Conservation (phyloP, 1,140 invertebrate genomes). For the Neuroterus valhalla region DNA sequence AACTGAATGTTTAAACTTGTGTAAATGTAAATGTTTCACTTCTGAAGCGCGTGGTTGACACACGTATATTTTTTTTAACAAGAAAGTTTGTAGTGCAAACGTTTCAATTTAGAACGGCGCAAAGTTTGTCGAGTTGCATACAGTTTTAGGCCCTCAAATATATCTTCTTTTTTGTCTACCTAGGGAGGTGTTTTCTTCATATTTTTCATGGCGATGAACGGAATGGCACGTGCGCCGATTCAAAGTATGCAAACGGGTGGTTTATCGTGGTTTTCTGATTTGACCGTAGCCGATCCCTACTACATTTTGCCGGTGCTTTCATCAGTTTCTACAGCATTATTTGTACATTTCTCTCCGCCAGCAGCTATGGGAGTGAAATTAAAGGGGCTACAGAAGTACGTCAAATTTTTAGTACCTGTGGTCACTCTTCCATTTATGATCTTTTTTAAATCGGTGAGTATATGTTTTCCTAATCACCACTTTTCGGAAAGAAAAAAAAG, state of each 20-base stretch:
- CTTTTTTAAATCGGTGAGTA: constrained; percentile 89
- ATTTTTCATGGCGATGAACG: constrained; percentile 88
- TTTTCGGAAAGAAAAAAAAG: constrained; percentile 7
- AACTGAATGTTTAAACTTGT: too few relatives aligned
- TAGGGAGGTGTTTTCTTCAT: constrained; percentile 93
- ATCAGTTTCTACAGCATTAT: constrained; percentile 82
- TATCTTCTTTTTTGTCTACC: constrained; percentile 45
- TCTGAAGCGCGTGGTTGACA: too few relatives aligned
- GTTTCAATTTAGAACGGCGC: too few relatives aligned
- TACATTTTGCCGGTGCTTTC: constrained; percentile 92
- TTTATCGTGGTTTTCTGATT: constrained; percentile 93
- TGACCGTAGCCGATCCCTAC: constrained; percentile 92
- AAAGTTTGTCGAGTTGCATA: too few relatives aligned
- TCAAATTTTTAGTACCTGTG: constrained; percentile 88
- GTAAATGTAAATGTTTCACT: too few relatives aligned
- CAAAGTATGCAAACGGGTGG: constrained; percentile 93
- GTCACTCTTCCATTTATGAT: constrained; percentile 90
- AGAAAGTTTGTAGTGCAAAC: too few relatives aligned
- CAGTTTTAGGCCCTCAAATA: not conserved
- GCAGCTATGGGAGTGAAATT: constrained; percentile 72
- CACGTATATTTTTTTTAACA: too few relatives aligned
- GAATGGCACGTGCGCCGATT: constrained; percentile 91
- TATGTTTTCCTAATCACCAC: constrained; percentile 29
- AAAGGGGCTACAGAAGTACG: constrained; percentile 67
- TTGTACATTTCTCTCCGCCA: not conserved